A percentile compares a stretch with the other conserved stretches of the same genome.
Evolutionary conservation across 30 jellyfish, hydroid and myxozoan species (phyloP).

Genomic region (Cassiopea andromeda): DNA sequence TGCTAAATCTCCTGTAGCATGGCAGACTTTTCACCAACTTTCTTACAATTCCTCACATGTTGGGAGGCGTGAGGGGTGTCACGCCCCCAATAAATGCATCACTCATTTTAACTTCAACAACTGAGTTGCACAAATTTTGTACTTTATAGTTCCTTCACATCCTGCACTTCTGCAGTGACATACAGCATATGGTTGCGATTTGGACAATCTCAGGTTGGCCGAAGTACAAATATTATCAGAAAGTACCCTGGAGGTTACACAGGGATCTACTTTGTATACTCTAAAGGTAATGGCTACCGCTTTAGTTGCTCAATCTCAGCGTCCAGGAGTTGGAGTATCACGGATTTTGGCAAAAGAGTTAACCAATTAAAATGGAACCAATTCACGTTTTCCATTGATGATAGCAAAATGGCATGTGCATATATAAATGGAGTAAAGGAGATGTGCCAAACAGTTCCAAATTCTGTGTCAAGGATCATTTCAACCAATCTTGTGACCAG

Average conservation of each 20-base stretch:
- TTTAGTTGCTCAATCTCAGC: neutral
- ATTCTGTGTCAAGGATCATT: neutral
- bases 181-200: neutral
- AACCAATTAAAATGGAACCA: constrained; percentile 17
- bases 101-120: too few relatives aligned
- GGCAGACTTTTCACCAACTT: too few relatives aligned
- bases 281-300: neutral
- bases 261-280: neutral
- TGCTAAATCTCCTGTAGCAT: too few relatives aligned
- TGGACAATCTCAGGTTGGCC: neutral
- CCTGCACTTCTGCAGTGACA: neutral
- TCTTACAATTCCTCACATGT: too few relatives aligned
- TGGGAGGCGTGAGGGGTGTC: too few relatives aligned
- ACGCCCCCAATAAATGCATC: too few relatives aligned
- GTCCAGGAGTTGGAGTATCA: neutral
- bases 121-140: too few relatives aligned
- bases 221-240: neutral
- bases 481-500: neutral
- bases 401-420: constrained; percentile 6
- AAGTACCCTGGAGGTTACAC: neutral
- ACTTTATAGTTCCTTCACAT: neutral
- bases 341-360: neutral
- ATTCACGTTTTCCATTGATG: constrained; percentile 29
- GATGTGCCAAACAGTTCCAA: neutral
- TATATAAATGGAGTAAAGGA: constrained; percentile 23